Base-by-base conservation (phyloP, 2,888 invertebrate species). In the Dilophus febrilis region DNA sequence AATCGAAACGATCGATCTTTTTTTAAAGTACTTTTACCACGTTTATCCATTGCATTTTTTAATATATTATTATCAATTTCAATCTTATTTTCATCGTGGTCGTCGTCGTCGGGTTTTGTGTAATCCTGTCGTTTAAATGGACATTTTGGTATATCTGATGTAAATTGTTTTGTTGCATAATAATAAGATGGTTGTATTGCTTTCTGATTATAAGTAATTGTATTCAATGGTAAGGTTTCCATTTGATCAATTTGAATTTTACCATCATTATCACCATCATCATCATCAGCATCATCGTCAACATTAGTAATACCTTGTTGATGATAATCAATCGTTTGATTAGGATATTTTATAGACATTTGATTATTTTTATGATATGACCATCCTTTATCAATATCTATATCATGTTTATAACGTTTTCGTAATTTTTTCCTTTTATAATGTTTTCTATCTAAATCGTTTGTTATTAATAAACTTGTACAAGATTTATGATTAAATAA, bases 81-180 rank as follows among this genome's bases (percentile, higher is more conserved):
- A 19, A 29, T 32, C 8, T 13, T 16, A 11, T 28, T 28, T 19
- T 31, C 1, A 46, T 39, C 6, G 47, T 50, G 18, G 39, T 40
- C 6, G 32, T 39, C 41, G 35, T 46, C 40, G 31, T 44, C 42
- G 4, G 41, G 38, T n/a, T 46, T 40, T 18, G 42, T 42, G 37
- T 58, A 57, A 44, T 61, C 58, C 40, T 59, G 58, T 1, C 58
- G 52, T 40, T 60, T 56, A 37, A 60, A 60, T 38, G 53, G 53
- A 14, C 54, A 51, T 5, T 55, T 52, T 5, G 61, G 57, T 37
- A 52, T 45, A 2, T 54, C 57, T 19, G 22, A 26, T 18, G 22
- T 3, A 13, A 26, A 26, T 26, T 37, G 17, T 3, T 14, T 10
- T 16, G 27, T 28, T n/a, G n/a, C n/a, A n/a, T n/a, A n/a, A n/a